phyloP scores from a whole-genome alignment of 2,797 vertebrate species.

The Peromyscus eremicus region DNA sequence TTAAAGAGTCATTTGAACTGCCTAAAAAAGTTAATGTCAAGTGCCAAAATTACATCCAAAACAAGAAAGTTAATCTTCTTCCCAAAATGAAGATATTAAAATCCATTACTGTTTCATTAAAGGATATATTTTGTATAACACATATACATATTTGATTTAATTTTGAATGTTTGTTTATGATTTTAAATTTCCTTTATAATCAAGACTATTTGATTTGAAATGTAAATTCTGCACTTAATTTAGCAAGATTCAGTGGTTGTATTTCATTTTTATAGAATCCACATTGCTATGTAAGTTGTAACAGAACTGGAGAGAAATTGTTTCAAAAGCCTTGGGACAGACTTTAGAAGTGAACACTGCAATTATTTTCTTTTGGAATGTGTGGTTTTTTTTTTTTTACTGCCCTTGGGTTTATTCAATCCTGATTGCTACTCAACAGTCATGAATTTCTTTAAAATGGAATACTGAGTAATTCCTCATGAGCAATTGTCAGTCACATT shows the following conservation, averaged over 20 bases:
- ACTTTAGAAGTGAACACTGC: slow-evolving; percentile 62
- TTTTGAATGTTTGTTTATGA: slow-evolving; percentile 71
- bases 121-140: neutral
- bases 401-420: slow-evolving; percentile 49
- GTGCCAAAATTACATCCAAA: slow-evolving; percentile 10
- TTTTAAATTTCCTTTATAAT: slow-evolving; percentile 67
- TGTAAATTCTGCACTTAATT: slow-evolving; percentile 65
- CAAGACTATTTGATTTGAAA: slow-evolving; percentile 69
- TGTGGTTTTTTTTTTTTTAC: slow-evolving; percentile 35
- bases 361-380: slow-evolving; percentile 61
- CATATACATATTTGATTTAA: neutral
- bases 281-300: slow-evolving; percentile 47
- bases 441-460: slow-evolving; percentile 55
- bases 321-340: slow-evolving; percentile 54
- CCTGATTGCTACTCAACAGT: slow-evolving; percentile 1
- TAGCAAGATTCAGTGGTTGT: slow-evolving; percentile 44
- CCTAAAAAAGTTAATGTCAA: slow-evolving; percentile 18
- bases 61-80: slow-evolving; percentile 17
- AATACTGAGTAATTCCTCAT: slow-evolving; percentile 59
- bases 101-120: neutral
- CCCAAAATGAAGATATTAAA: slow-evolving; percentile 52
- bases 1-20: slow-evolving; percentile 23
- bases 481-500: slow-evolving; percentile 69
- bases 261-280: slow-evolving; percentile 74
- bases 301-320: slow-evolving; percentile 59